phyloP scores from a whole-genome alignment of 2,888 invertebrate genomes.

The Fragum fragum region DNA sequence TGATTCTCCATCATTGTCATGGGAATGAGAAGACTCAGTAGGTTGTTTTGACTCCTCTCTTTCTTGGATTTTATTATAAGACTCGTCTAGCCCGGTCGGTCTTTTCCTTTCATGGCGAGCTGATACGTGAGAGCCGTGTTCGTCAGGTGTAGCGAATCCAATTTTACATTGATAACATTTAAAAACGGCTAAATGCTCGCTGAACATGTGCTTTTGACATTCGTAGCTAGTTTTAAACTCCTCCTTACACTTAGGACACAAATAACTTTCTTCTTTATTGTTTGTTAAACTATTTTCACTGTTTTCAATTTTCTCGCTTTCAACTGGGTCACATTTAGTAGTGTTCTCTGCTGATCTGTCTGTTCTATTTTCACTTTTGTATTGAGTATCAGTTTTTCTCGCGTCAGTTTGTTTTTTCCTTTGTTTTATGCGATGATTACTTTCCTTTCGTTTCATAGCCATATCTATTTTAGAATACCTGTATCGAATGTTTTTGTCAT shows the following conservation, averaged over 20 bases:
- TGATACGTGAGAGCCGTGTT: neutral
- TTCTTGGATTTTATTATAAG: too few species aligned
- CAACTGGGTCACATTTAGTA: neutral
- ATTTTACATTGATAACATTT: constrained; percentile 11
- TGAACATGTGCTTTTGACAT: neutral
- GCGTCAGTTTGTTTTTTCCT: neutral
- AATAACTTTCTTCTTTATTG: too few species aligned
- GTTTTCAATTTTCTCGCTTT: neutral
- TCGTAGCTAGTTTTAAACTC: neutral
- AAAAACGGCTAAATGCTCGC: neutral
- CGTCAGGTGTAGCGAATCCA: neutral
- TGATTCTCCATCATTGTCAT: neutral
- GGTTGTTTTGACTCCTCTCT: too few species aligned
- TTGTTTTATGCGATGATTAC: neutral
- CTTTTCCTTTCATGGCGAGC: neutral
- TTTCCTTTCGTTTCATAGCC: neutral
- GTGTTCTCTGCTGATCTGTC: neutral
- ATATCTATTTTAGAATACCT: neutral
- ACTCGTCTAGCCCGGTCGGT: neutral
- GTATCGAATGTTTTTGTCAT: neutral
- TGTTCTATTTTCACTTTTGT: neutral
- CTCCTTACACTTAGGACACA: neutral
- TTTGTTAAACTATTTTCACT: too few species aligned
- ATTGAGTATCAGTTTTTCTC: neutral
- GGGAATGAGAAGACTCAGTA: neutral